phyloP scores from a whole-genome alignment of 2,888 invertebrate species.

The Ecdyonurus torrentis region DNA sequence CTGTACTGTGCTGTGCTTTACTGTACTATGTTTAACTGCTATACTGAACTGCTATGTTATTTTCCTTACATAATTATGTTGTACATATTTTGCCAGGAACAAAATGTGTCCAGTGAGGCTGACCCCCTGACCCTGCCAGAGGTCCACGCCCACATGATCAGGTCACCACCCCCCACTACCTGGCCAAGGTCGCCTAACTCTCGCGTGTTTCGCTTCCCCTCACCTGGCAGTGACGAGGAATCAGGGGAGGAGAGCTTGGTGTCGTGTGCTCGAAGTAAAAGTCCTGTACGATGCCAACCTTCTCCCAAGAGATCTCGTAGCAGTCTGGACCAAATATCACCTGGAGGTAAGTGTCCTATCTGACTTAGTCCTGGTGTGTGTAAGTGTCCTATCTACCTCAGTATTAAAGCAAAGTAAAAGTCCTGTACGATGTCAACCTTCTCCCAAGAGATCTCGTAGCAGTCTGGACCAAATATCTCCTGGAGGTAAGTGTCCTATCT shows the following conservation, averaged over 20 bases:
- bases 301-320: slow-evolving; percentile 1
- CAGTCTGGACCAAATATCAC: background rate
- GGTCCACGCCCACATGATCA: slow-evolving; percentile 66
- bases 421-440: background rate
- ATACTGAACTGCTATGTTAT: too few relatives aligned
- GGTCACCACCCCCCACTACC: slow-evolving; percentile 62
- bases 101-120: slow-evolving; percentile 28
- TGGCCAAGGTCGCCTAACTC: slow-evolving; percentile 48
- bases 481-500: background rate
- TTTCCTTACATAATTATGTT: too few relatives aligned
- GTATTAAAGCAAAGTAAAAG: background rate
- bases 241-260: slow-evolving; percentile 23
- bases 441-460: background rate
- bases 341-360: background rate
- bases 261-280: background rate
- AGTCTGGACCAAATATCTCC: background rate
- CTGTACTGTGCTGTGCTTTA: too few relatives aligned
- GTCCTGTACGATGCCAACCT: background rate
- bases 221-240: slow-evolving; percentile 25
- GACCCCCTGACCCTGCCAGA: slow-evolving; percentile 59
- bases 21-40: too few relatives aligned
- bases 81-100: background rate
- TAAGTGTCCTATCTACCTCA: too few relatives aligned
- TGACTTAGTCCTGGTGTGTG: too few relatives aligned
- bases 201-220: slow-evolving; percentile 36